Evolutionary conservation across 2,113 vertebrate species (phyloP).

Genomic region (Semnornis frantzii): DNA sequence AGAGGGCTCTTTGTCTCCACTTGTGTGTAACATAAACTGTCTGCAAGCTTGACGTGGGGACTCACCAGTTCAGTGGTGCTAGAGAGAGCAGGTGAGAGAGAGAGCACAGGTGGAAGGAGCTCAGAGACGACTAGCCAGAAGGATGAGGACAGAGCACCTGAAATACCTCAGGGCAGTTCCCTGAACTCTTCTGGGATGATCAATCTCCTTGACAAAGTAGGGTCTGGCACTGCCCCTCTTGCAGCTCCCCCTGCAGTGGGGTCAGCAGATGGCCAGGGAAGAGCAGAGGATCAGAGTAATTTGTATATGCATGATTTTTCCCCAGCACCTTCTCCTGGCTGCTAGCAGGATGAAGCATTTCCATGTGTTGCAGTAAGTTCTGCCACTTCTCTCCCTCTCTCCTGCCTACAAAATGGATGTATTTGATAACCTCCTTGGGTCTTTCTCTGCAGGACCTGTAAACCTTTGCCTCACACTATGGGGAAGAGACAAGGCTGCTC

Average conservation of each 20-base stretch:
- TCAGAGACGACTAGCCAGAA: accelerated
- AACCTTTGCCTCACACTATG: neutral
- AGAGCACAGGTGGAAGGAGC: neutral
- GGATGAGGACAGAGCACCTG: neutral
- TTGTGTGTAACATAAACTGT: neutral
- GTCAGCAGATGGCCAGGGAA: neutral
- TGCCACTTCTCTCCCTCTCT: neutral
- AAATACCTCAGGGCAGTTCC: neutral
- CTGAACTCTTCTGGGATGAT: neutral
- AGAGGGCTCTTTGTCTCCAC: neutral
- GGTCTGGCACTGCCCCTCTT: neutral
- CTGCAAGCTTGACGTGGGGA: neutral
- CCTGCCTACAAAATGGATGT: neutral
- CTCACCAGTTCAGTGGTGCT: neutral
- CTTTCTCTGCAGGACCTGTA: neutral
- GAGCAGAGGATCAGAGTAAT: neutral
- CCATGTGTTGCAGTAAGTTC: neutral
- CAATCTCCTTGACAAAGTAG: neutral
- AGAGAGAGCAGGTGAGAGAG: neutral
- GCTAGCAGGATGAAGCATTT: neutral
- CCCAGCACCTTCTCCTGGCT: neutral
- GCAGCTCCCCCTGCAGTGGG: neutral
- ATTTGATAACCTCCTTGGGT: neutral
- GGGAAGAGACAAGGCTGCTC: neutral
- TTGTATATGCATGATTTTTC: neutral